These are phyloP conservation scores for Hylaea fasciaria DNA, from an alignment of 2,888 invertebrate species.

Conservation along the genomic window DNA sequence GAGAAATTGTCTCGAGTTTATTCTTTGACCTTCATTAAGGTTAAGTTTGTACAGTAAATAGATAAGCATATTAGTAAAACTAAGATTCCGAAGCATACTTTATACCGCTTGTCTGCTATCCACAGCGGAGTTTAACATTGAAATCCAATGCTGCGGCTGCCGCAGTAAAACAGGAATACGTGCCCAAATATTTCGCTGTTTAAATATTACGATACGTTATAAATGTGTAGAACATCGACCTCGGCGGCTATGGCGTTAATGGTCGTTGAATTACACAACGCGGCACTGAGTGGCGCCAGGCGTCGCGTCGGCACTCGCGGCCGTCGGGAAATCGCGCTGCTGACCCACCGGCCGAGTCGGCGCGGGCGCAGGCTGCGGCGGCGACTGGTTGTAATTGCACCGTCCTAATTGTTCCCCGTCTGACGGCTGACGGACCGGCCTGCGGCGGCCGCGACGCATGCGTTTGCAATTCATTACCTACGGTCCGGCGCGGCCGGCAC, in stretches of 20 bases:
- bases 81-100: neutral
- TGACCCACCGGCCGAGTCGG: constrained; percentile 79
- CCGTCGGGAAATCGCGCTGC: constrained; percentile 77
- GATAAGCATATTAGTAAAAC: neutral
- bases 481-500: constrained; percentile 47
- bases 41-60: too few species aligned
- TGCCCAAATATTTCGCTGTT: constrained; percentile 46
- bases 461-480: constrained; percentile 79
- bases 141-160: constrained; percentile 15
- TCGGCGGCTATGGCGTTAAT: constrained; percentile 68
- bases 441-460: constrained; percentile 50
- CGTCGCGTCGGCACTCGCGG: constrained; percentile 51
- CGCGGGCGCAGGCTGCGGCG: constrained; percentile 41
- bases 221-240: constrained; percentile 76
- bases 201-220: constrained; percentile 55
- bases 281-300: constrained; percentile 71
- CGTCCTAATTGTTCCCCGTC: constrained; percentile 76
- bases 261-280: constrained; percentile 77
- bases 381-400: constrained; percentile 76
- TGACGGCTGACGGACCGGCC: constrained; percentile 66
- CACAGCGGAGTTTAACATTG: neutral
- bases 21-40: too few species aligned
- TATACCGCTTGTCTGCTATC: neutral
- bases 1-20: too few species aligned
- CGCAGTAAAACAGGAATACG: constrained; percentile 47